phyloP scores from a whole-genome alignment of 2,888 invertebrate species.

The Cephus nigrinus region DNA sequence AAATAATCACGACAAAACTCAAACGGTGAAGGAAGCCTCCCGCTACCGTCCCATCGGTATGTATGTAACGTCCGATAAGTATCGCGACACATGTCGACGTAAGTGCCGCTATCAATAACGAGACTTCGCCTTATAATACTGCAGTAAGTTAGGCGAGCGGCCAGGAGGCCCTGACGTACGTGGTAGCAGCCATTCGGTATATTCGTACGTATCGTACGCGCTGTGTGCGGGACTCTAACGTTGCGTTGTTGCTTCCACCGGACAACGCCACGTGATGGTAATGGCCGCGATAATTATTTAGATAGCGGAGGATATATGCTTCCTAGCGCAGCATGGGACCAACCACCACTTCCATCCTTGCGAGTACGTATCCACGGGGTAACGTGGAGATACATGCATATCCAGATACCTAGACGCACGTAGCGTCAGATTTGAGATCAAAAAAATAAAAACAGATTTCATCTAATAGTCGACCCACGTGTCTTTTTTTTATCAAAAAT shows the following conservation, averaged over 20 bases:
- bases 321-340: slow-evolving; percentile 60
- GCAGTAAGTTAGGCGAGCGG: not conserved
- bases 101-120: slow-evolving; percentile 59
- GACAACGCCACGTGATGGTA: slow-evolving; percentile 60
- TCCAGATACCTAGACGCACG: not conserved
- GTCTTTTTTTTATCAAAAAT: no score
- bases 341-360: slow-evolving; percentile 44
- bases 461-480: no score
- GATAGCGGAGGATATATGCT: slow-evolving; percentile 61
- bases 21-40: not conserved
- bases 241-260: slow-evolving; percentile 51
- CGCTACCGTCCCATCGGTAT: slow-evolving; percentile 30
- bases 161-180: not conserved
- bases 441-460: no score
- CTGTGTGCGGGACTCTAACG: slow-evolving; percentile 36
- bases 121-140: slow-evolving; percentile 2
- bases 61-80: slow-evolving; percentile 54
- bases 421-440: not conserved
- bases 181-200: not conserved
- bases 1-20: not conserved
- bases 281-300: slow-evolving; percentile 62
- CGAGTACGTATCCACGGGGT: slow-evolving; percentile 18
- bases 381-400: slow-evolving; percentile 9
- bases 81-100: slow-evolving; percentile 60
- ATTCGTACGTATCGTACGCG: slow-evolving; percentile 4